Evolutionary conservation across 2,113 vertebrate genomes (phyloP).

Genomic region (Tylochromis polylepis): DNA sequence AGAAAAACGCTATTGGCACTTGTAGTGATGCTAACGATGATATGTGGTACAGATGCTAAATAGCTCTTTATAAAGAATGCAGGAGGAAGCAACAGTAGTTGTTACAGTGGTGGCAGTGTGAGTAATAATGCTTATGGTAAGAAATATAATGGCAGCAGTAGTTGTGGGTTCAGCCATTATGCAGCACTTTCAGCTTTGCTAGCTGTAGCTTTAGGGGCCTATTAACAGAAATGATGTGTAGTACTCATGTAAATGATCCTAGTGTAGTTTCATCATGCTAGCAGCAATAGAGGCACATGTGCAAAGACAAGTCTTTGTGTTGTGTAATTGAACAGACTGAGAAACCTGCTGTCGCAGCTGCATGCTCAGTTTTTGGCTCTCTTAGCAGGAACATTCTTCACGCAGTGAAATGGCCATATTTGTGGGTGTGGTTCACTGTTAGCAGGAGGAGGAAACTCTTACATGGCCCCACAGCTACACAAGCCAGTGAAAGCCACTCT

Average conservation of each 20-base stretch:
- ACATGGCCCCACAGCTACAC: neutral
- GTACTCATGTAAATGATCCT: neutral
- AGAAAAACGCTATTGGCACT: neutral
- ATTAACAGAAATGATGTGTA: neutral
- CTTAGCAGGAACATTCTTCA: neutral
- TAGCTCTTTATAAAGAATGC: neutral
- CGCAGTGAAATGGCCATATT: neutral
- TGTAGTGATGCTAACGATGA: neutral
- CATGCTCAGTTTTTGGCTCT: neutral
- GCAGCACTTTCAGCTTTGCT: neutral
- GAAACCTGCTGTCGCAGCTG: neutral
- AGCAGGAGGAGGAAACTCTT: neutral
- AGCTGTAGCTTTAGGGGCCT: neutral
- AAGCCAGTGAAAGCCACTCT: neutral
- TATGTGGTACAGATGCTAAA: neutral
- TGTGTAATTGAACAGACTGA: neutral
- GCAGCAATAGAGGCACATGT: neutral
- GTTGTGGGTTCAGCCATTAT: neutral
- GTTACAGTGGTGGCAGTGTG: neutral
- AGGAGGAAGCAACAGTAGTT: neutral
- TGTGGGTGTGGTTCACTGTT: slow-evolving; percentile 16
- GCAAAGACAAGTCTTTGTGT: neutral
- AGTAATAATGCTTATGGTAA: neutral
- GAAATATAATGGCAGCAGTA: neutral
- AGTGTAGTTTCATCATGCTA: neutral